Percentiles rank a stretch among this genome's conserved stretches.
Conservation (phyloP, 92 coral and sea anemone genomes). For the Epizoanthus illoricatus region DNA sequence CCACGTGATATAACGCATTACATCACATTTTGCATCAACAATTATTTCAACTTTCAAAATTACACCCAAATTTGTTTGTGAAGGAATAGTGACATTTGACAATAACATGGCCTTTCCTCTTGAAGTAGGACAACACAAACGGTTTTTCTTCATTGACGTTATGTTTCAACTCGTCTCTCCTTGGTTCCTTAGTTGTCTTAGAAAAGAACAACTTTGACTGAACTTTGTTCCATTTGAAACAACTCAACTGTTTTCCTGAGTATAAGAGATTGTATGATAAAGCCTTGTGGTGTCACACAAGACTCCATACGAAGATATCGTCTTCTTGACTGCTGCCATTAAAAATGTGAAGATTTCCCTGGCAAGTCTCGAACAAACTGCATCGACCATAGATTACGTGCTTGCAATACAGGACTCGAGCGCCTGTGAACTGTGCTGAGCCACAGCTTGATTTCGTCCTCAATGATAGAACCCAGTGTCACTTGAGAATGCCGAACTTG, state of each 20-base stretch:
- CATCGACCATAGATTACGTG: constrained; percentile 53
- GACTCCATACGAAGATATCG: constrained; percentile 38
- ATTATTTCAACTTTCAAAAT: background rate
- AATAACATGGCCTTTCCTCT: constrained; percentile 37
- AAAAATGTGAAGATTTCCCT: constrained; percentile 36
- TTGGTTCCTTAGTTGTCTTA: constrained; percentile 43
- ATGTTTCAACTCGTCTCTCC: constrained; percentile 43
- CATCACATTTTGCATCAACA: no score
- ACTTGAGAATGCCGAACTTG: constrained; percentile 36
- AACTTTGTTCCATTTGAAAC: constrained; percentile 26
- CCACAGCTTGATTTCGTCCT: constrained; percentile 43
- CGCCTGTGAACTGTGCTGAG: constrained; percentile 47
- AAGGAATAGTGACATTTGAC: constrained; percentile 50
- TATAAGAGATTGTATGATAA: constrained; percentile 30
- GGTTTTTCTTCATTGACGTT: constrained; percentile 46
- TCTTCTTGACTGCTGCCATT: constrained; percentile 44
- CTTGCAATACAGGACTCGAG: constrained; percentile 47
- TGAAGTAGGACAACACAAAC: constrained; percentile 42
- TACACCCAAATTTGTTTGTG: constrained; percentile 51
- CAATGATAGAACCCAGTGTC: constrained; percentile 39
- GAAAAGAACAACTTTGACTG: constrained; percentile 35
- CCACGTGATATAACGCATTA: no score
- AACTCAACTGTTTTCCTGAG: constrained; percentile 16
- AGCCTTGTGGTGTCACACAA: constrained; percentile 14
- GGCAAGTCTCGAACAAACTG: constrained; percentile 48